phyloP scores from a whole-genome alignment of 2,888 invertebrate genomes.

The Phymatocera aterrima region DNA sequence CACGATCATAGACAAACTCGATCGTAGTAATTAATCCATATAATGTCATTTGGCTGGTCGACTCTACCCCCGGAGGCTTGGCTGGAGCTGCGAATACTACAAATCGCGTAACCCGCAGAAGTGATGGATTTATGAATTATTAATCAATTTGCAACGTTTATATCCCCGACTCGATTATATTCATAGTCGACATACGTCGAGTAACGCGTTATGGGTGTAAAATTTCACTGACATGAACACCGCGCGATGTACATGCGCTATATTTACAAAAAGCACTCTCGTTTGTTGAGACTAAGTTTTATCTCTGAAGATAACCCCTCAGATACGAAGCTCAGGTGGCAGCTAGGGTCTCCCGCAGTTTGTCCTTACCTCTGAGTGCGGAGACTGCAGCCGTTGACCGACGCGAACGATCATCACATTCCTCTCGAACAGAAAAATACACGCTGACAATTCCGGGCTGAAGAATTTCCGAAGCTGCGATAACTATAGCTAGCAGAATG shows the following conservation, averaged over 20 bases:
- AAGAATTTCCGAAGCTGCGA: not conserved
- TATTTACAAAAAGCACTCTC: not conserved
- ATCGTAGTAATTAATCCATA: not conserved
- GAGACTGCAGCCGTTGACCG: not conserved
- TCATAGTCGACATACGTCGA: not conserved
- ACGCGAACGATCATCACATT: not conserved
- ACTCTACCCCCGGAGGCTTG: not conserved
- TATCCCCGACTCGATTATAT: too few species aligned
- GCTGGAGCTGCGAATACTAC: not conserved
- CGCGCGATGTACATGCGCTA: not conserved
- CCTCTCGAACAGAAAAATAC: not conserved
- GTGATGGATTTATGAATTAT: not conserved
- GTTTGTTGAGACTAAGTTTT: slow-evolving; percentile 33
- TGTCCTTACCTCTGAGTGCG: not conserved
- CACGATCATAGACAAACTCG: not conserved
- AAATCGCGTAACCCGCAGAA: not conserved
- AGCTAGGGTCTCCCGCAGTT: not conserved
- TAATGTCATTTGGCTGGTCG: not conserved
- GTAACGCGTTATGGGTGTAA: not conserved
- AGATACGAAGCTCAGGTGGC: not conserved
- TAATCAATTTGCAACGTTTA: not conserved
- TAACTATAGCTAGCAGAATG: too few species aligned
- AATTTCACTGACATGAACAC: not conserved
- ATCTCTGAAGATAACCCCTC: not conserved
- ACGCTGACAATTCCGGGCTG: not conserved